These are phyloP conservation scores for Cettia cetti DNA, from an alignment of 2,113 vertebrate species.

Conservation along the genomic window DNA sequence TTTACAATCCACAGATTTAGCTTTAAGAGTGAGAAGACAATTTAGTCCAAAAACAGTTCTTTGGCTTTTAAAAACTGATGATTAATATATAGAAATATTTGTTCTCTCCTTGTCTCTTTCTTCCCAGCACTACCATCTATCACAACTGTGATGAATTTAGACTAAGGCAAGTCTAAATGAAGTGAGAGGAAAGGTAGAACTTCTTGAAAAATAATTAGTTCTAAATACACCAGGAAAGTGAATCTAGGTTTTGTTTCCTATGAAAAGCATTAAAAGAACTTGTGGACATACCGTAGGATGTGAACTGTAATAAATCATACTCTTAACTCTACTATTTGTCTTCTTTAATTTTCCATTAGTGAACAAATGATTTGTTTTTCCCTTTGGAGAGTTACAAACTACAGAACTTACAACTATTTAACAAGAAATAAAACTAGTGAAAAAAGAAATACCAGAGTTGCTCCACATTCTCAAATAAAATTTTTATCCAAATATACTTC, in stretches of 20 bases:
- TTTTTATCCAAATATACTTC: neutral
- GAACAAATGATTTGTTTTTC: constrained; percentile 50
- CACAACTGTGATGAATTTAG: neutral
- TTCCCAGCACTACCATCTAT: neutral
- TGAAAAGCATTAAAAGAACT: constrained; percentile 37
- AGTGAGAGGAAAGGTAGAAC: neutral
- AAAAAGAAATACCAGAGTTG: neutral
- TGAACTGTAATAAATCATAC: constrained; percentile 23
- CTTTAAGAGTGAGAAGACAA: neutral
- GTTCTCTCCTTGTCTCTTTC: neutral
- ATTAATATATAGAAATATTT: neutral
- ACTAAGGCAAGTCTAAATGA: neutral
- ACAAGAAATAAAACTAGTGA: neutral
- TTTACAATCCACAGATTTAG: neutral
- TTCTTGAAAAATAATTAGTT: constrained; percentile 2
- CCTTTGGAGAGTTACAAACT: constrained; percentile 36
- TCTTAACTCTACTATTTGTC: constrained; percentile 41
- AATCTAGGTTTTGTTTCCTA: constrained; percentile 14
- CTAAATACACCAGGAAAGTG: neutral
- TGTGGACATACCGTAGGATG: constrained; percentile 21
- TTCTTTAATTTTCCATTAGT: constrained; percentile 55
- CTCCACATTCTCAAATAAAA: constrained; percentile 35
- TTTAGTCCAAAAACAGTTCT: neutral
- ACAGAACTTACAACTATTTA: constrained; percentile 26
- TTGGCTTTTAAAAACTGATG: neutral